Conservation (phyloP, 2,113 vertebrate genomes). For the Microcebus griseorufus region DNA sequence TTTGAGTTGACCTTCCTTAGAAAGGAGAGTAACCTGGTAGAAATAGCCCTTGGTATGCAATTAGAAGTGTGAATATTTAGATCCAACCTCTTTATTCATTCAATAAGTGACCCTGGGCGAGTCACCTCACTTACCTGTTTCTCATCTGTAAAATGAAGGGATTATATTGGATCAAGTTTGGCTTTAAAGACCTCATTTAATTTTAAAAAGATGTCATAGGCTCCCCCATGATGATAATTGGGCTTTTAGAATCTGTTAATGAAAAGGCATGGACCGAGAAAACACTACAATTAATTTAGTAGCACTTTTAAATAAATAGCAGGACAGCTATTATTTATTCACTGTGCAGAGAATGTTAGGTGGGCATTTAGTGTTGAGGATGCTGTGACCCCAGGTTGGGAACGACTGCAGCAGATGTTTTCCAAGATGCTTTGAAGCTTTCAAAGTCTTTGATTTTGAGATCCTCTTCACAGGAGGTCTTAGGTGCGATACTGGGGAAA, state of each 20-base stretch:
- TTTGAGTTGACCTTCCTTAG: not conserved
- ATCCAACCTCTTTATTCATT: not conserved
- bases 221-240: not conserved
- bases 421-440: not conserved
- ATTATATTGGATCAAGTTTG: not conserved
- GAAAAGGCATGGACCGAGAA: not conserved
- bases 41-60: not conserved
- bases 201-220: not conserved
- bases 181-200: constrained; percentile 13
- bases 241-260: not conserved
- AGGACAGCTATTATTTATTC: not conserved
- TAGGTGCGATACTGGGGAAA: not conserved
- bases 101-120: not conserved
- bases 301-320: not conserved
- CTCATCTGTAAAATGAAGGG: not conserved
- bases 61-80: not conserved
- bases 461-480: not conserved
- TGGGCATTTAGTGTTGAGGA: not conserved
- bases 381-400: not conserved
- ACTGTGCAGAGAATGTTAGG: not conserved
- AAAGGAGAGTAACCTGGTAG: not conserved
- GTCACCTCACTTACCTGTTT: not conserved
- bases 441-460: not conserved
- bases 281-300: not conserved
- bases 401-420: not conserved